Base-by-base conservation (phyloP, 2,888 invertebrate species). In the Brachypalpus laphriformis region DNA sequence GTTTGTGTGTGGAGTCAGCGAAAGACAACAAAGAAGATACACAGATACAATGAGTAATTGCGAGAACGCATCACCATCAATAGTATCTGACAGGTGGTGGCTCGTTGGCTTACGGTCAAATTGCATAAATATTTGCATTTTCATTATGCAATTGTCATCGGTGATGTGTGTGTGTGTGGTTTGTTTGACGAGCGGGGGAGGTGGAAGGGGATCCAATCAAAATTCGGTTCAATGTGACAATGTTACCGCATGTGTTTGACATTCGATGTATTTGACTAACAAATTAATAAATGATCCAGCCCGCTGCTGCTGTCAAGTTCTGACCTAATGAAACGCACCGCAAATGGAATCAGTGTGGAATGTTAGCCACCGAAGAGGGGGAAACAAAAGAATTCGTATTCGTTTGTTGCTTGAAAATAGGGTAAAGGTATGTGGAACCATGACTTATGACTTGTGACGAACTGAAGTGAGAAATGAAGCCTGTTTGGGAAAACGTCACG, bases 71-170 rank as follows among this genome's bases (percentile, higher is more conserved):
- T 68, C 56, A 40, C 8, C 16, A 45, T 56, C 28, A 51, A 42
- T 28, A 34, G 70, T 54, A 63, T 49, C 70, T 68, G 81, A 81
- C 75, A 74, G 76, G 74, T 74, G 66, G 51, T 34, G 8, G 34
- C 11, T 42, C 42, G 49, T 31, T 63, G 59, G 42, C n/a, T 56
- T 2, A 25, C 20, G 25, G 9, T 37, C 59, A 37, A 74, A 81
- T 75, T 70, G 70, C 76, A 68, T 75, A 22, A 74, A 81, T 61
- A 74, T 74, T 66, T 59, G 66, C 75, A 75, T 68, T 45, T 59
- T 14, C 66, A 40, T 82, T 82, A 70, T 82, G 81, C 81, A 82
- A 82, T 54, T 75, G 75, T 68, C 81, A 75, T 31, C 37, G 49
- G 7, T 81, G 66, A 61, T 14, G 8, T 68, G 70, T 3, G 59